Conservation (phyloP, 2,113 vertebrate species). For the Todiramphus chloris region DNA sequence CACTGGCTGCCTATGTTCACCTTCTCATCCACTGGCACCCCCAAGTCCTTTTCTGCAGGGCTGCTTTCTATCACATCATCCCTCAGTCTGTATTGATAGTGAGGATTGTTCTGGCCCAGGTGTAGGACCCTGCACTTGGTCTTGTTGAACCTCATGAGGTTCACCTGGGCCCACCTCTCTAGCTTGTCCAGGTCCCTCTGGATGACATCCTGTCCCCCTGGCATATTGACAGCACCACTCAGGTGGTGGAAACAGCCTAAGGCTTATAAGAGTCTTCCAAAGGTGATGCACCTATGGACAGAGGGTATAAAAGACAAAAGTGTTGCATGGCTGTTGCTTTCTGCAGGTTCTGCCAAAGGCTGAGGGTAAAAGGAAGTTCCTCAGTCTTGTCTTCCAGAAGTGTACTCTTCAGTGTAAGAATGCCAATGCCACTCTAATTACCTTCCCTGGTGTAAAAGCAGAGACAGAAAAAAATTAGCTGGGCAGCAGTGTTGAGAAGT, state of each 20-base stretch:
- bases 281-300: background rate
- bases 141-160: too few relatives aligned
- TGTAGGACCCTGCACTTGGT: too few relatives aligned
- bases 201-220: too few relatives aligned
- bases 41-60: too few relatives aligned
- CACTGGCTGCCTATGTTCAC: too few relatives aligned
- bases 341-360: background rate
- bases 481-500: background rate
- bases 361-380: background rate
- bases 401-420: rapidly evolving
- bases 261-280: rapidly evolving
- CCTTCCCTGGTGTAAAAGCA: background rate
- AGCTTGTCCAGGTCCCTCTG: too few relatives aligned
- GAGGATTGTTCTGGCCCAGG: too few relatives aligned
- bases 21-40: too few relatives aligned
- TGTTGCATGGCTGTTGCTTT: background rate
- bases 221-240: too few relatives aligned
- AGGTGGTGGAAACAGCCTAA: background rate
- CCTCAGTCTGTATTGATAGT: too few relatives aligned
- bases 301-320: background rate
- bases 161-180: too few relatives aligned
- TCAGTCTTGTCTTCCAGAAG: background rate
- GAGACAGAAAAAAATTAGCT: background rate
- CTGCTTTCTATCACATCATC: too few relatives aligned
- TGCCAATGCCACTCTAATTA: background rate